phyloP scores from a whole-genome alignment of 2,888 invertebrate species.

The Yponomeuta sedellus region DNA sequence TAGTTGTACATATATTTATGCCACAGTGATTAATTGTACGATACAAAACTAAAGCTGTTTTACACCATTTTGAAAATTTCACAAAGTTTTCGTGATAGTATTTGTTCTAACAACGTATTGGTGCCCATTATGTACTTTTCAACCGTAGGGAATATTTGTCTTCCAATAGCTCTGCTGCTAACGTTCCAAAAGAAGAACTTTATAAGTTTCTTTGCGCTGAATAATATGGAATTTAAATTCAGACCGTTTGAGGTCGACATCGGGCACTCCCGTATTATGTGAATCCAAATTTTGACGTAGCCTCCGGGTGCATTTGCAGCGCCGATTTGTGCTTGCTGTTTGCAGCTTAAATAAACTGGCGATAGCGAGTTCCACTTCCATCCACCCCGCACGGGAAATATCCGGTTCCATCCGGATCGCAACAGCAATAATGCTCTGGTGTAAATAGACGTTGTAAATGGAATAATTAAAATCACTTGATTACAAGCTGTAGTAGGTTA shows the following conservation, averaged over 20 bases:
- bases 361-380: background rate
- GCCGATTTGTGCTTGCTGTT: background rate
- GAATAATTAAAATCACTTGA: conserved; percentile 1
- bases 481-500: background rate
- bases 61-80: too few species aligned
- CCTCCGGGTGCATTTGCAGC: background rate
- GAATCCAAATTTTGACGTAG: background rate
- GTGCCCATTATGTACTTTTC: too few species aligned
- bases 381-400: conserved; percentile 1
- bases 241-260: background rate
- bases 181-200: too few species aligned
- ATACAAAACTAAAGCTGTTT: too few species aligned
- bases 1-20: too few species aligned
- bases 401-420: background rate
- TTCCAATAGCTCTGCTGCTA: too few species aligned
- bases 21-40: too few species aligned
- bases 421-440: background rate
- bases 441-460: background rate
- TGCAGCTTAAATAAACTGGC: background rate
- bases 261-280: background rate
- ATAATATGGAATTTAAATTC: background rate
- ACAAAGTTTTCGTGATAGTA: too few species aligned
- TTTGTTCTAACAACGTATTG: too few species aligned
- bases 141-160: too few species aligned
- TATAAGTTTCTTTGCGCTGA: too few species aligned